Percentiles rank a stretch among this genome's conserved stretches.
Evolutionary conservation across 2,113 vertebrate species (phyloP).

Genomic region (Myrmecobius fasciatus): DNA sequence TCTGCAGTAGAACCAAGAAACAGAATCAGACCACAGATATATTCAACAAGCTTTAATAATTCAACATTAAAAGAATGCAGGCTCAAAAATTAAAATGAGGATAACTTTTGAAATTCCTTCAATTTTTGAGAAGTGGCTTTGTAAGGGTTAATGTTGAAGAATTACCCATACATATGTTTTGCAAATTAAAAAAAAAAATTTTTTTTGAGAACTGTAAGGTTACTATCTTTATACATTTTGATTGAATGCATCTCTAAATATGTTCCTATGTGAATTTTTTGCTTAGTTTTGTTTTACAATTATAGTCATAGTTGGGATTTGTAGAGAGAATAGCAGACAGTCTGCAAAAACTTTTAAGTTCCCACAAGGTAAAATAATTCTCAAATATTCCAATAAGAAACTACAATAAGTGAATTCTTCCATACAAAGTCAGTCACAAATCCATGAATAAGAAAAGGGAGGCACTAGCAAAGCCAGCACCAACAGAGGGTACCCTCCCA

Average conservation of each 20-base stretch:
- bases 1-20: neutral
- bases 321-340: neutral
- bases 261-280: neutral
- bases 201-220: neutral
- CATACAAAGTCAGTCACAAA: neutral
- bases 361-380: neutral
- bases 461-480: neutral
- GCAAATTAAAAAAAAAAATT: no score
- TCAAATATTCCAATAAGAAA: neutral
- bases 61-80: neutral
- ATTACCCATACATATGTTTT: no score
- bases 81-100: neutral
- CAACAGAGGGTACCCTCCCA: neutral
- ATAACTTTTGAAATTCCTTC: conserved; percentile 3
- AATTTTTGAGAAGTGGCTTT: neutral
- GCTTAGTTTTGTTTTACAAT: neutral
- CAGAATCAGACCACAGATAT: neutral
- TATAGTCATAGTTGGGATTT: neutral
- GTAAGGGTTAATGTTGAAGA: no score
- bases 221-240: neutral
- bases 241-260: neutral
- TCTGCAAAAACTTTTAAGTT: neutral
- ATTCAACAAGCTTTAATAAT: neutral
- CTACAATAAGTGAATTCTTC: neutral
- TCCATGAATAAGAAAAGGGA: neutral